Evolutionary conservation across 2,797 vertebrate species (phyloP).

Genomic region (Anas georgica): DNA sequence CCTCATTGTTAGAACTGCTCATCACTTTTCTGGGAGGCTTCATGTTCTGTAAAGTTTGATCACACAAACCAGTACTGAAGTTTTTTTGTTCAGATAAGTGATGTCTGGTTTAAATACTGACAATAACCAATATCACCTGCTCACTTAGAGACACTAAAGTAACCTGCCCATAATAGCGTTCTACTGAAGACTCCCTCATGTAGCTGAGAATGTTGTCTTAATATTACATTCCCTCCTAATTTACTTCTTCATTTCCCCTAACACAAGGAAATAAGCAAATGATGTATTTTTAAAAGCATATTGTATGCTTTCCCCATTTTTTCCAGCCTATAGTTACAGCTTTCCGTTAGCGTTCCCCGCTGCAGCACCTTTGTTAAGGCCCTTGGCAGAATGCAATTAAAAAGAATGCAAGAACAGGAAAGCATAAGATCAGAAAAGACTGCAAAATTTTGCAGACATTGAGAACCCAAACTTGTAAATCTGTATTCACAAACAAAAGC

Average conservation of each 20-base stretch:
- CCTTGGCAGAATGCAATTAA: constrained; percentile 17
- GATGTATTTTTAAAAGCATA: background rate
- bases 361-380: constrained; percentile 28
- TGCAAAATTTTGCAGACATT: constrained; percentile 20
- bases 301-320: background rate
- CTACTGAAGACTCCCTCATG: background rate
- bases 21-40: constrained; percentile 68
- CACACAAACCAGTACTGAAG: constrained; percentile 66
- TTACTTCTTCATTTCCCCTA: background rate
- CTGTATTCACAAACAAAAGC: background rate
- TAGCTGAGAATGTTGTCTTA: background rate
- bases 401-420: constrained; percentile 31
- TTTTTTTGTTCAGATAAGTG: constrained; percentile 50
- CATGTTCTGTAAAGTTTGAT: constrained; percentile 71
- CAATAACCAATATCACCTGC: constrained; percentile 18
- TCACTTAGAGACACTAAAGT: background rate
- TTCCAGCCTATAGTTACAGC: background rate
- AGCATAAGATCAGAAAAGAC: background rate
- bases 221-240: background rate
- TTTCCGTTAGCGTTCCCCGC: constrained; percentile 10
- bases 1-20: constrained; percentile 69
- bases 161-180: background rate
- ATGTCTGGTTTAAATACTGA: constrained; percentile 37
- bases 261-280: background rate
- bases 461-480: background rate